Evolutionary conservation across 1,140 invertebrate genomes (phyloP).

Genomic region (Oncopeltus fasciatus): DNA sequence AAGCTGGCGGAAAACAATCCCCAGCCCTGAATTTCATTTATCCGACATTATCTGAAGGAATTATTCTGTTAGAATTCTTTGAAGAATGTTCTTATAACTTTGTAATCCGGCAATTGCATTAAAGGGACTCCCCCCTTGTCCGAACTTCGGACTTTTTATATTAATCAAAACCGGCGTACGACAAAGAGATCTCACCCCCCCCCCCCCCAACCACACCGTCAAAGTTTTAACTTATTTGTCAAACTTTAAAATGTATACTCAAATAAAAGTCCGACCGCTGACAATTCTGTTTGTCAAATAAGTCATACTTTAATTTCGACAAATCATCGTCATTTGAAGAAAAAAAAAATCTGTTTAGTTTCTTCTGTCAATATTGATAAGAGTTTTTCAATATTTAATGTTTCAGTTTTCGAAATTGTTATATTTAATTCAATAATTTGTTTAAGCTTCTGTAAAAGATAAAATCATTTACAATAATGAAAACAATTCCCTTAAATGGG

Average conservation of each 20-base stretch:
- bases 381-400: too few species aligned
- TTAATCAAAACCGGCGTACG: conserved; percentile 6
- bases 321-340: too few species aligned
- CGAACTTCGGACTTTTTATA: not conserved
- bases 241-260: conserved; percentile 1
- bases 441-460: too few species aligned
- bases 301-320: too few species aligned
- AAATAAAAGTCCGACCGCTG: not conserved
- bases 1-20: not conserved
- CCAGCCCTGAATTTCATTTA: conserved; percentile 5
- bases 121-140: not conserved
- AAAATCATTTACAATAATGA: too few species aligned
- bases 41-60: conserved; percentile 2
- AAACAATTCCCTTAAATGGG: too few species aligned
- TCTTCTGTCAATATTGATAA: too few species aligned
- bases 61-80: conserved; percentile 9
- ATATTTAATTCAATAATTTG: too few species aligned
- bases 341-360: too few species aligned
- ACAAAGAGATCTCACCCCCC: not conserved
- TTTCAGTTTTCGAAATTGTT: too few species aligned
- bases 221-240: not conserved
- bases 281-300: not conserved
- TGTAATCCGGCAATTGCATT: not conserved
- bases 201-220: not conserved
- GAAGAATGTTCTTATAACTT: conserved; percentile 9